Conservation (phyloP, 2,888 invertebrate species). For the Hirtodrosophila alboralis region DNA sequence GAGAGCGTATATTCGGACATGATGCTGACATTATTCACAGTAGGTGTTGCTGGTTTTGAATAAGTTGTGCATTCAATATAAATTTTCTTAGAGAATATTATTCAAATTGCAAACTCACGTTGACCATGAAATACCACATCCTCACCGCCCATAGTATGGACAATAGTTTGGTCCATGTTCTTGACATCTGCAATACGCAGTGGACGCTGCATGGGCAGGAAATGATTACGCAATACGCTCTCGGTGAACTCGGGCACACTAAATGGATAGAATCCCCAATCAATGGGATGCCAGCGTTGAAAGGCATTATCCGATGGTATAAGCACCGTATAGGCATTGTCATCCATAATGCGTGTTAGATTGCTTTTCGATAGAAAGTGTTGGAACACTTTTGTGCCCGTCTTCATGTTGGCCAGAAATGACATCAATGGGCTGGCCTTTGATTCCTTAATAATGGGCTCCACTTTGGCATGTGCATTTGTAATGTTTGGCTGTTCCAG, state of each 20-base stretch:
- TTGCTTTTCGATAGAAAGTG: slow-evolving; percentile 87
- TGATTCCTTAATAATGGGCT: slow-evolving; percentile 83
- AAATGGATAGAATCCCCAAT: slow-evolving; percentile 89
- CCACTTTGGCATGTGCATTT: slow-evolving; percentile 82
- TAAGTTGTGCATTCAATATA: slow-evolving; percentile 22
- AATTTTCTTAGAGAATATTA: slow-evolving; percentile 4
- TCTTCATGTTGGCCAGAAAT: slow-evolving; percentile 86
- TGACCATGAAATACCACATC: slow-evolving; percentile 86
- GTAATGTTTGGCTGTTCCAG: slow-evolving; percentile 83
- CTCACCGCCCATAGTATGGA: slow-evolving; percentile 86
- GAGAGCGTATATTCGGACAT: slow-evolving; percentile 87
- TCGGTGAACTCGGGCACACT: slow-evolving; percentile 88
- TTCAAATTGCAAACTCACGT: slow-evolving; percentile 84
- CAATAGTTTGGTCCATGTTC: slow-evolving; percentile 85
- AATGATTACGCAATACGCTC: slow-evolving; percentile 87
- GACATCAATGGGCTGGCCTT: slow-evolving; percentile 83
- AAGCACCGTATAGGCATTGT: slow-evolving; percentile 86
- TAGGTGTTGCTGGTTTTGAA: slow-evolving; percentile 84
- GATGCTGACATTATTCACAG: slow-evolving; percentile 86
- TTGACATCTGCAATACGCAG: slow-evolving; percentile 86
- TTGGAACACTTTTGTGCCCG: slow-evolving; percentile 87
- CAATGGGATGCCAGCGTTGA: slow-evolving; percentile 88
- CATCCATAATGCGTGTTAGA: slow-evolving; percentile 86
- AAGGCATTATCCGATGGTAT: slow-evolving; percentile 88
- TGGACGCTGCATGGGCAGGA: slow-evolving; percentile 85